A percentile compares a stretch with the other conserved stretches of the same genome.
These are phyloP conservation scores for Pangasius macronema DNA, from an alignment of 2,797 vertebrate species.

Conservation along the genomic window DNA sequence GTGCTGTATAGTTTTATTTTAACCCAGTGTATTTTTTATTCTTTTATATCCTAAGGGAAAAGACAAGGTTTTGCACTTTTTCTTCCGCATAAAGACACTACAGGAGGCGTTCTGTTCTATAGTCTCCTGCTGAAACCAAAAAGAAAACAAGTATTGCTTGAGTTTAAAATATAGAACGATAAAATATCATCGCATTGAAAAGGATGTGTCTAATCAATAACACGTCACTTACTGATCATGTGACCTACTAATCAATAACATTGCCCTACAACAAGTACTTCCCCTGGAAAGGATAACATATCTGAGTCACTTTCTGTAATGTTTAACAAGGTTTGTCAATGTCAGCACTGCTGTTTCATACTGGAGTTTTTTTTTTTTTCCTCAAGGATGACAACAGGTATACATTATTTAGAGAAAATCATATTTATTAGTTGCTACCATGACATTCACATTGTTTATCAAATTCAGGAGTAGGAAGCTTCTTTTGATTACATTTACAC, in stretches of 20 bases:
- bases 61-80: not conserved
- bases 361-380: not conserved
- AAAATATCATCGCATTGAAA: not conserved
- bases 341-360: too few relatives aligned
- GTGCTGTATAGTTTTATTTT: not conserved
- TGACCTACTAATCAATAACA: conserved; percentile 4
- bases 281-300: not conserved
- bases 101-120: not conserved
- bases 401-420: not conserved
- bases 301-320: not conserved
- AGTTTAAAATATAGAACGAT: not conserved
- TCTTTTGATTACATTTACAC: not conserved
- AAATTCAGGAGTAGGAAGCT: not conserved
- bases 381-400: not conserved
- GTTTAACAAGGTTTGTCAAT: too few relatives aligned
- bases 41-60: not conserved
- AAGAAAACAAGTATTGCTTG: not conserved
- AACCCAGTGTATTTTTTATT: not conserved
- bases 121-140: not conserved
- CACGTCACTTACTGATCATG: not conserved
- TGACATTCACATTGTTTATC: not conserved
- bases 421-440: not conserved
- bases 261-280: not conserved
- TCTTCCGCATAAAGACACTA: not conserved
- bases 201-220: not conserved